Percentiles rank a stretch among this genome's conserved stretches.
Conservation (phyloP, 2,113 vertebrate species). For the Accipiter cooperii region DNA sequence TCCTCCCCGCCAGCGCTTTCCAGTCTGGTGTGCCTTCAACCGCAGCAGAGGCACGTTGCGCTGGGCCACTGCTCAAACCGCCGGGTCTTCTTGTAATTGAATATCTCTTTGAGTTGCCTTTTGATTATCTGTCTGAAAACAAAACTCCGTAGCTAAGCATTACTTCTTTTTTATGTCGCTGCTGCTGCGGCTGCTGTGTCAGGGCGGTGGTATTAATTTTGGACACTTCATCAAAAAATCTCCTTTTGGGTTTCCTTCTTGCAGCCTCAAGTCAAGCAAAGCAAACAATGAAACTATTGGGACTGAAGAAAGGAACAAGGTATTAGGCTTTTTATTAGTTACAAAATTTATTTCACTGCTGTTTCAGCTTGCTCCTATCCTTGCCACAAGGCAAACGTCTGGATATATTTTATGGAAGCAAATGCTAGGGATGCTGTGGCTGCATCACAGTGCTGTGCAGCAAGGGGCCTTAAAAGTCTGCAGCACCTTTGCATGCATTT, state of each 20-base stretch:
- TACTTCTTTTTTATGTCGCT: slow-evolving; percentile 30
- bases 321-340: slow-evolving; percentile 16
- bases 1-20: accelerated
- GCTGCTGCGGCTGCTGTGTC: not conserved
- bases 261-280: slow-evolving; percentile 15
- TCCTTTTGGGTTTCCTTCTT: not conserved
- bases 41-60: accelerated
- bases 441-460: accelerated
- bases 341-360: slow-evolving; percentile 16
- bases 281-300: slow-evolving; percentile 14
- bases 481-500: not conserved
- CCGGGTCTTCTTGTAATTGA: not conserved
- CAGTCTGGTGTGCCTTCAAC: not conserved
- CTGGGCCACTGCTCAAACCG: not conserved
- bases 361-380: not conserved
- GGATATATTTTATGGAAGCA: not conserved
- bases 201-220: slow-evolving; percentile 21
- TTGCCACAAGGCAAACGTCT: not conserved
- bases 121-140: slow-evolving; percentile 55
- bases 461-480: not conserved
- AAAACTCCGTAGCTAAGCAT: slow-evolving; percentile 46
- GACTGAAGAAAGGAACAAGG: not conserved
- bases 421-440: not conserved
- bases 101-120: not conserved
- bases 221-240: not conserved